Conservation (phyloP, 2,888 invertebrate species). For the Sphaerolaimus hirsutus region DNA sequence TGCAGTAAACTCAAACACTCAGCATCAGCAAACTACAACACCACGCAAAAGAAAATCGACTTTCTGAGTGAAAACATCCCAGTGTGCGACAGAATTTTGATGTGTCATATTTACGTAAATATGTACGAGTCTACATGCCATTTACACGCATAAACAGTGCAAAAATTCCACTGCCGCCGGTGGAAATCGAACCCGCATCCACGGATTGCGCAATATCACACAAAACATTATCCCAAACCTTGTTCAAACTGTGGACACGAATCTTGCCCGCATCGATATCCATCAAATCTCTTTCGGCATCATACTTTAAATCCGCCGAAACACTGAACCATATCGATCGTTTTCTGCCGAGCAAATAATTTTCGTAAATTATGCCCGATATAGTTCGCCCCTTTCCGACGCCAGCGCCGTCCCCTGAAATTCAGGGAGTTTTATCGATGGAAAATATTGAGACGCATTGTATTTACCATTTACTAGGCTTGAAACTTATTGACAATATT, state of each 20-base stretch:
- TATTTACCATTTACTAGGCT: no score
- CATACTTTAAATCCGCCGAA: conserved; percentile 88
- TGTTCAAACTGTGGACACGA: conserved; percentile 57
- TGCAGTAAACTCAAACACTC: no score
- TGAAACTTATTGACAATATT: no score
- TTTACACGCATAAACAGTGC: no score
- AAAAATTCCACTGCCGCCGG: not conserved
- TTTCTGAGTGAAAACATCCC: no score
- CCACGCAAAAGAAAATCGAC: no score
- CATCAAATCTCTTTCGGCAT: conserved; percentile 75
- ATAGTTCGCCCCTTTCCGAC: conserved; percentile 93
- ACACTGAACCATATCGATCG: conserved; percentile 80
- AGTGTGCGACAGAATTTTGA: no score
- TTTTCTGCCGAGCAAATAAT: conserved; percentile 71
- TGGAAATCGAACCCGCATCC: not conserved
- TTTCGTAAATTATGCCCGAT: conserved; percentile 89
- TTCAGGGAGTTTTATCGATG: not conserved
- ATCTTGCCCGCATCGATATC: conserved; percentile 82
- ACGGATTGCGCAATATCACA: not conserved
- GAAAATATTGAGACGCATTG: no score
- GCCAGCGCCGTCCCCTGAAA: conserved; percentile 75
- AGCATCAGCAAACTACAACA: no score
- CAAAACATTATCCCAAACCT: conserved; percentile 37
- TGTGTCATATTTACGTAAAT: no score
- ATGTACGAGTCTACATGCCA: no score